Base-by-base conservation (phyloP, 2,888 invertebrate species). In the Agonopterix arenella region DNA sequence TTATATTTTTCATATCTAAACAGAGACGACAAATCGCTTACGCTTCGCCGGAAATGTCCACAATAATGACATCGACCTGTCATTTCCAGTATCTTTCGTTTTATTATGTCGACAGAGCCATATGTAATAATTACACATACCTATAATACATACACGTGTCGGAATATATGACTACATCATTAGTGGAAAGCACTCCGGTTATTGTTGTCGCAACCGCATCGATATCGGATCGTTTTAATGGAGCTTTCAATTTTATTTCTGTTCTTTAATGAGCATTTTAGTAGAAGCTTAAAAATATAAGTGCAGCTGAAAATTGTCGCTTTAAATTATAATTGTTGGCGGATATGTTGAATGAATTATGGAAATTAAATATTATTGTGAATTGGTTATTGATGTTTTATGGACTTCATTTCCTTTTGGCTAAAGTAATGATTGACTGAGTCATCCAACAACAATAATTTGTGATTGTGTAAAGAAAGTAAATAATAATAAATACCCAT, bases 211-310 rank as follows among this genome's bases (percentile, higher is more conserved):
- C 52, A 52, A 58, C 54, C 56, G 58, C 54, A 53, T 49, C 53
- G 54, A 57, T 58, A 62, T 61, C 66, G 62, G 64, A 56, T 62
- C 60, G 60, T 69, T 62, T 70, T 75, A 69, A 73, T 71, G 64
- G 64, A 55, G 59, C 59, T 60, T 58, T 51, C 57, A 57, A 46
- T 60, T 73, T 73, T 66, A 71, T 75, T 74, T 72, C 68, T 60
- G 63, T 65, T 62, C 68, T 69, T 71, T 79, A 80, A 80, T 76
- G 78, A 78, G 71, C 73, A 76, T 72, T 78, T 70, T 64, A 64
- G 70, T 63, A 72, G 70, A 74, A 71, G 68, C 64, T 62, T 67
- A 67, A 64, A 66, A 58, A n/a, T 40, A 40, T n/a, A 40, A 40
- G 45, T 51, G 50, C 56, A 57, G 28, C 43, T 42, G 45, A 37